Evolutionary conservation across 2,888 invertebrate genomes (phyloP).

Genomic region (Bimastos eiseni): DNA sequence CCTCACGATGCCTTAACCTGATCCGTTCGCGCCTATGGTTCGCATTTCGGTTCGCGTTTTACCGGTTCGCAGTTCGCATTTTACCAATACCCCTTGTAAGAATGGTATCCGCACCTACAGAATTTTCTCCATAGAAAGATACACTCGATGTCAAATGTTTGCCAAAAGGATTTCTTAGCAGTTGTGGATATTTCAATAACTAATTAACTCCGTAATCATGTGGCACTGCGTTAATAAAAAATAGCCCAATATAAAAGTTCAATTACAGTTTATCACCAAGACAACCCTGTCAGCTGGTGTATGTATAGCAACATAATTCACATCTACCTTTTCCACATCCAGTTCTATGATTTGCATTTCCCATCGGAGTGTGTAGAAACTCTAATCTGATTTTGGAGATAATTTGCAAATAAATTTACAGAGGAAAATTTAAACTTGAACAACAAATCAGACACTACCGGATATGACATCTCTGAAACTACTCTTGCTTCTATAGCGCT

Average conservation of each 20-base stretch:
- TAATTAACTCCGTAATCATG: background rate
- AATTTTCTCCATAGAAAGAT: no score
- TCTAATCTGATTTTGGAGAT: background rate
- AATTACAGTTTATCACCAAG: constrained; percentile 2
- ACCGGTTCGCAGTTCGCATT: no score
- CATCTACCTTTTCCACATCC: background rate
- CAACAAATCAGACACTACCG: background rate
- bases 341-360: constrained; percentile 13
- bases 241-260: background rate
- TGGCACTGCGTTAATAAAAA: background rate
- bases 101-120: no score
- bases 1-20: no score
- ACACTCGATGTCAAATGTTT: no score
- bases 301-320: background rate
- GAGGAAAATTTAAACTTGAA: background rate
- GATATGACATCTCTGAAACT: background rate
- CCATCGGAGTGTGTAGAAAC: background rate
- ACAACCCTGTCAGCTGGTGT: background rate
- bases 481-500: background rate
- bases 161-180: no score
- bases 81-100: no score
- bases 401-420: background rate
- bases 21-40: no score
- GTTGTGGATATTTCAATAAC: background rate
- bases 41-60: no score